Base-by-base conservation (phyloP, 2,888 invertebrate species). In the Lasioglossum villosulum region DNA sequence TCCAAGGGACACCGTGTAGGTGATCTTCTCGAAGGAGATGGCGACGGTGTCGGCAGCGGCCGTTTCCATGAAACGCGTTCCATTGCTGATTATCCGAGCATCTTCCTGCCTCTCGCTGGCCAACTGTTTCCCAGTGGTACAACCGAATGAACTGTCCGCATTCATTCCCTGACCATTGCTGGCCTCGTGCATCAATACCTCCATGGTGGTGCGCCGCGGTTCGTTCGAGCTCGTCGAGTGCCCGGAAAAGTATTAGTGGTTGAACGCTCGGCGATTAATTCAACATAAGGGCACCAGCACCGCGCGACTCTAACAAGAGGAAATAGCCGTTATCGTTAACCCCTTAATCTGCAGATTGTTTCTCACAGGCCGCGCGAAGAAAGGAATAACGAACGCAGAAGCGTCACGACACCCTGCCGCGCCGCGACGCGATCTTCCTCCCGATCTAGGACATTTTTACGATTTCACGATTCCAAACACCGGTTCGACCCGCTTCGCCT, bases 11-110 rank as follows among this genome's bases (percentile, higher is more conserved):
- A 98, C 98, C 0, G 96, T 97, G 92, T 97, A 97, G 0, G 96
- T 96, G 87, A 98, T 96, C 92, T 97, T 96, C 83, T 97, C 97
- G 94, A 98, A 98, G 89, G 96, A 96, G 86, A 98, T 96, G 93
- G 98, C 97, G 56, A 98, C 96, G 2, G 96, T 96, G 23, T 96
- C 96, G 19, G 80, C 83, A 2, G 81, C 79, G 23, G 88, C 84
- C 6, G 34, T 59, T 19, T 30, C 6, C 66, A 39, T 72, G 27
- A 75, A 74, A n/a, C 59, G 19, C 4, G 42, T 5, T 1, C 42
- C 16, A 1, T 68, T 68, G 2, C 75, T 12, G 2, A 72, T 78
- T 4, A 27, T 16, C 23, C 37, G 37, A 10, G 0, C 4, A 1
- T 68, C 56, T 0, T 83, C 85, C 6, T 30, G 37, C 8, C n/a